A percentile compares a stretch with the other conserved stretches of the same genome.
Evolutionary conservation across 2,888 invertebrate genomes (phyloP).

Genomic region (Caradrina clavipalpis): DNA sequence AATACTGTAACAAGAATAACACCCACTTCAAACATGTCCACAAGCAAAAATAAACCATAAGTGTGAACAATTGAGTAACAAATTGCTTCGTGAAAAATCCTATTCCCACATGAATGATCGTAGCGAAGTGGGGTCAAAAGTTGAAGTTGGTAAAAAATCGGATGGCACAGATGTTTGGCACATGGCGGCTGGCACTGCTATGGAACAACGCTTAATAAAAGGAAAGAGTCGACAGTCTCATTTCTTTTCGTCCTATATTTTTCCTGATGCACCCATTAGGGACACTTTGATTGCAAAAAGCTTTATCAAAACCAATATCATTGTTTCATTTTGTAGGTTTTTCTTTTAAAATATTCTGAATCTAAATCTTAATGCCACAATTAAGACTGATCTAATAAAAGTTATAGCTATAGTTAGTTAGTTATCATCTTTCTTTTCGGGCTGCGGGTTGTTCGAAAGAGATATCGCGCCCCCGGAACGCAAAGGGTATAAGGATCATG

Average conservation of each 20-base stretch:
- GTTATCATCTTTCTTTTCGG: too few species aligned
- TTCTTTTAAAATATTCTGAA: too few species aligned
- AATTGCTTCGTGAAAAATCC: constrained; percentile 79
- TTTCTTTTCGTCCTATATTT: constrained; percentile 63
- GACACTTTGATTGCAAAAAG: constrained; percentile 5
- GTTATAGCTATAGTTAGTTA: too few species aligned
- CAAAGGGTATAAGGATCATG: too few species aligned
- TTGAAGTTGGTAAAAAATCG: constrained; percentile 87
- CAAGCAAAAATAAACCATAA: constrained; percentile 72
- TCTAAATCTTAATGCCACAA: too few species aligned
- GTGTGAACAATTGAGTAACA: constrained; percentile 72
- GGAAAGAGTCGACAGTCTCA: constrained; percentile 62
- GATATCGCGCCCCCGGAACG: too few species aligned
- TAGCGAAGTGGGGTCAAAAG: constrained; percentile 88
- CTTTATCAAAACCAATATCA: too few species aligned
- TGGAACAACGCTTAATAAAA: constrained; percentile 72
- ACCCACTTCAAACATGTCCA: constrained; percentile 71
- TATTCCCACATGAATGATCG: constrained; percentile 89
- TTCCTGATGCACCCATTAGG: constrained; percentile 60
- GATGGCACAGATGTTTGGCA: constrained; percentile 87
- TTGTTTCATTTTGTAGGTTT: too few species aligned
- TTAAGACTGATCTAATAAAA: too few species aligned
- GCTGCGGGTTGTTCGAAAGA: too few species aligned
- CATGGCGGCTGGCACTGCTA: constrained; percentile 74
- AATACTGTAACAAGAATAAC: constrained; percentile 80